Base-by-base conservation (phyloP, 2,797 vertebrate species). In the Lepilemur ruficaudatus region DNA sequence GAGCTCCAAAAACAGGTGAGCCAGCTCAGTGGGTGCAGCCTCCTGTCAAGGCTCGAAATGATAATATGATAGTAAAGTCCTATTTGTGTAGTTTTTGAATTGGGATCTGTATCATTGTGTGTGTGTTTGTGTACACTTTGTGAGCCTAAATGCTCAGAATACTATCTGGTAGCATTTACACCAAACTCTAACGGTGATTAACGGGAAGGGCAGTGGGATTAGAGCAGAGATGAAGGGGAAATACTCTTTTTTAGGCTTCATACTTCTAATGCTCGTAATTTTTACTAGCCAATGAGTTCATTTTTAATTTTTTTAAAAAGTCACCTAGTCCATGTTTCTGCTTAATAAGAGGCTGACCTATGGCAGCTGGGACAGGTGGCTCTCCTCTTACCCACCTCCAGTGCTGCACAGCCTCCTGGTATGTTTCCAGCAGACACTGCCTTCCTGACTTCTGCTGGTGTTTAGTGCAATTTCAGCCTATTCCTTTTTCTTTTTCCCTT, bases 11-110 rank as follows among this genome's bases (percentile, higher is more conserved):
- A 59, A 79, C 9, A 61, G 3, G 20, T 3, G 22, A 67, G 14
- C 7, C 5, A 7, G 35, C 4, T 48, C 11, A 1, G 25, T 12
- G 1, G 35, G 17, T 11, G 20, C 5, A 43, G 18, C 55, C 28
- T 61, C 43, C 46, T 50, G 1, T 50, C 48, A 76, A 79, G 41
- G 50, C 38, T 23, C 20, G 15, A 9, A 61, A 15, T 1, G 25
- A 65, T 22, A 6, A 17, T 5, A 14, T 1, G 48, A 50, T 4
- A 41, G 5, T 28, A 20, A 89, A 90, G 35, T 22, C 30, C 12
- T 41, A 18, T 23, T 55, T 72, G 55, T 5, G 3, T 2, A 9
- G 15, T 50, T 50, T 55, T 91, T n/a, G 38, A 81, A 46, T 55
- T 94, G 59, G 46, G 25, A 28, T 5, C 12, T 2, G 0, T 76